A percentile compares a stretch with the other conserved stretches of the same genome.
These are phyloP conservation scores for Antrozous pallidus DNA, from an alignment of 2,797 vertebrate genomes.

Conservation along the genomic window DNA sequence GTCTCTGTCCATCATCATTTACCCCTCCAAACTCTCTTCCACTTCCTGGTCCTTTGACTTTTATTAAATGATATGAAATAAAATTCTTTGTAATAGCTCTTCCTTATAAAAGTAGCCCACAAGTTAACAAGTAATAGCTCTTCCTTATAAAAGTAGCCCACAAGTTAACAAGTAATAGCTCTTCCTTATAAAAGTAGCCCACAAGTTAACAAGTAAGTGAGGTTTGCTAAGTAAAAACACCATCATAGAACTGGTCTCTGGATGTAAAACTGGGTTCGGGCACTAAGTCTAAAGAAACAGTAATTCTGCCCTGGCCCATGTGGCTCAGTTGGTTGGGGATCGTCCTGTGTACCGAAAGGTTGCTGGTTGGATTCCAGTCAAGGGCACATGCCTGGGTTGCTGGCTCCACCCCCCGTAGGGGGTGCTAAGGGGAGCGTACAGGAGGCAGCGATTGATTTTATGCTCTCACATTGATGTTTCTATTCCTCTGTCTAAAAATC, in stretches of 20 bases:
- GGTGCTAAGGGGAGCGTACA: not conserved
- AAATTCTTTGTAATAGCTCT: slow-evolving; percentile 5
- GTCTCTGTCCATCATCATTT: not conserved
- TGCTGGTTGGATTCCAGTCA: not conserved
- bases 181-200: not conserved
- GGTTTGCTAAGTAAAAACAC: not conserved
- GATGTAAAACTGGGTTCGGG: not conserved
- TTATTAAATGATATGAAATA: slow-evolving; percentile 37
- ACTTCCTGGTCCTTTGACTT: not conserved
- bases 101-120: not conserved
- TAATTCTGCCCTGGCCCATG: not conserved
- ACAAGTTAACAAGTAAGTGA: not conserved
- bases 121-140: not conserved
- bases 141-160: not conserved
- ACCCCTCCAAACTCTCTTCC: not conserved
- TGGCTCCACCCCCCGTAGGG: not conserved
- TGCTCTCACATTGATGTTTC: not conserved
- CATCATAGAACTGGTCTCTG: not conserved
- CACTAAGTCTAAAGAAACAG: not conserved
- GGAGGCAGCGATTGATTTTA: not conserved
- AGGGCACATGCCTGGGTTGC: not conserved
- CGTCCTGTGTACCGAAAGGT: not conserved
- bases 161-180: not conserved
- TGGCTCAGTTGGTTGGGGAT: not conserved
- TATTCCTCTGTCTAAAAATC: not conserved